Base-by-base conservation (phyloP, 1,140 invertebrate species). In the Centruroides vittatus region DNA sequence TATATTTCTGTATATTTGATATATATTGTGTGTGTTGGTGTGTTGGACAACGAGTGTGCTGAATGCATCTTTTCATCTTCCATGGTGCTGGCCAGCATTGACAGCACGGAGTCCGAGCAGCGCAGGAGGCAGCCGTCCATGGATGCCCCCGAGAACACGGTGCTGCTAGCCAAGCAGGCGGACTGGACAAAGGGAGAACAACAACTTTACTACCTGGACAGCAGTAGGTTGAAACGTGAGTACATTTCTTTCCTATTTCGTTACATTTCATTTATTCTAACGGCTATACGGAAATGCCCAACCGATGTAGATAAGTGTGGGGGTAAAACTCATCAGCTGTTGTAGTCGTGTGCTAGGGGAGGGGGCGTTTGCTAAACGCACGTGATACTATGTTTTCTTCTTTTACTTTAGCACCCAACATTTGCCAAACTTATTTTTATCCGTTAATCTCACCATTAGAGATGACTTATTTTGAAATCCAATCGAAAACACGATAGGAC, bases 181-280 rank as follows among this genome's bases (percentile, higher is more conserved):
- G 70, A 71, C 60, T 80, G 81, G 76, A 84, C 82, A 81, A 83
- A 83, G 73, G 82, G 82, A 72, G 82, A 84, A 73, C 82, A 85
- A 74, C 81, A 83, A 71, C 78, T 83, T 72, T 81, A 83, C 79
- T 78, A 82, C 68, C 81, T 83, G 79, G 82, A 84, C 73, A 82
- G 83, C 72, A 79, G 79, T 72, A 83, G 83, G 76, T 78, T 79
- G 67, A 84, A 83, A 81, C 75, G 82, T 84, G 74, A 81, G 81
- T 79, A 70, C 47, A 55, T 65, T 62, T 66, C 35, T 11, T 53
- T 53, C 13, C 8, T 4, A 23, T 53, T 13, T 13, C 35, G 6
- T 54, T 35, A 23, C 48, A 6, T 8, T 54, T 48, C 35, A 13
- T 13, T 61, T 53, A 6, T 50, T 47, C 61, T n/a, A 57, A 35